phyloP scores from a whole-genome alignment of 53 echinoderm and acorn worm genomes.

The Echinometra lucunter region DNA sequence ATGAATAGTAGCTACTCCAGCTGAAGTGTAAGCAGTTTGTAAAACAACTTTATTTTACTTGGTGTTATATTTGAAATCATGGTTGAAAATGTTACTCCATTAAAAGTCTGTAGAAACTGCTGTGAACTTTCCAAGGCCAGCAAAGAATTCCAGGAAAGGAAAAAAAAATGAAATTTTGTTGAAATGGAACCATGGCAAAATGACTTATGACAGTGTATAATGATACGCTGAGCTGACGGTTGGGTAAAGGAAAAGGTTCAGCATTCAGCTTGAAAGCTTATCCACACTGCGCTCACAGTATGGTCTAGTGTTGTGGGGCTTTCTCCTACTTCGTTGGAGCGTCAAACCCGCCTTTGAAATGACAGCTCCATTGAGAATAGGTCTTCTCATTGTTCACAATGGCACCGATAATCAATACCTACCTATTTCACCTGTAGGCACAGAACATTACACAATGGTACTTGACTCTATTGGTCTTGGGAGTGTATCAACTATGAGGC shows the following conservation, averaged over 20 bases:
- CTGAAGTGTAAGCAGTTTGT: too few species aligned
- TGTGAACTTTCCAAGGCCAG: neutral
- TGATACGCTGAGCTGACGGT: neutral
- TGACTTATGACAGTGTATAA: neutral
- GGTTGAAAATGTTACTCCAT: neutral
- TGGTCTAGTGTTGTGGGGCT: neutral
- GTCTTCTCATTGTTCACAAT: constrained; percentile 38
- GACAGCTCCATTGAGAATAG: constrained; percentile 31
- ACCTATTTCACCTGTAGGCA: constrained; percentile 50
- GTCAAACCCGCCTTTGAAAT: constrained; percentile 52
- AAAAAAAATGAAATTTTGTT: too few species aligned
- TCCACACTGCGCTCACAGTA: neutral
- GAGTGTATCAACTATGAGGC: neutral
- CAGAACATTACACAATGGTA: constrained; percentile 3
- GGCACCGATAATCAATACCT: constrained; percentile 51
- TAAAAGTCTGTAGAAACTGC: neutral
- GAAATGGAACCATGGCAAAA: neutral
- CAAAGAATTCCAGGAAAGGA: neutral
- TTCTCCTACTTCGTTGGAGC: constrained; percentile 40
- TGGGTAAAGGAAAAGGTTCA: neutral
- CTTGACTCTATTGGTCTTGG: constrained; percentile 21
- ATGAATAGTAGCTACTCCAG: neutral
- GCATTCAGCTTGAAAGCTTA: constrained; percentile 3
- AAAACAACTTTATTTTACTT: too few species aligned
- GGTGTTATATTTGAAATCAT: neutral